Evolutionary conservation across 2,797 vertebrate species (phyloP).

Genomic region (Spheniscus humboldti): DNA sequence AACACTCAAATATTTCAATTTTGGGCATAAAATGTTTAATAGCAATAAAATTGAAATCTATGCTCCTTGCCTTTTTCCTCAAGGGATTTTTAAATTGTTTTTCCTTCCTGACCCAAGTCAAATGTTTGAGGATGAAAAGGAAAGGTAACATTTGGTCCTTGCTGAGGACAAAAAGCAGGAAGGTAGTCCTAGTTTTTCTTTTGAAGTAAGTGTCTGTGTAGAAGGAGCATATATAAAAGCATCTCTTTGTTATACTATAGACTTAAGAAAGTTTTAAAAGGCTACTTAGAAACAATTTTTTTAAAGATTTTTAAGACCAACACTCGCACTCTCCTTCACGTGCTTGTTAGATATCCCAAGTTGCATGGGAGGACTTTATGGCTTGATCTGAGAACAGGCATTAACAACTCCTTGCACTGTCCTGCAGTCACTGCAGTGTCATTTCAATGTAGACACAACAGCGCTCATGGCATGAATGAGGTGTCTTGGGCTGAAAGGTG

Average conservation of each 20-base stretch:
- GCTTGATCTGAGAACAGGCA: not conserved
- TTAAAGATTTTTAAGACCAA: not conserved
- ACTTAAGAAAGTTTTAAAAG: not conserved
- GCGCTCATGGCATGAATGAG: rapidly evolving
- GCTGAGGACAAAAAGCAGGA: not conserved
- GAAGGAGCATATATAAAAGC: not conserved
- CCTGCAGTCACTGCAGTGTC: not conserved
- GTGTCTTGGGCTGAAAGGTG: not conserved
- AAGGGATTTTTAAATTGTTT: not conserved
- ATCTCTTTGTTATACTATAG: not conserved
- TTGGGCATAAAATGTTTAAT: constrained; percentile 10
- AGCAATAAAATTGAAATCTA: constrained; percentile 22
- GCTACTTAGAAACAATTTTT: not conserved
- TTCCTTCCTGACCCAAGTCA: not conserved
- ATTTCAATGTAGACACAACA: not conserved
- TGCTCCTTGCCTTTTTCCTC: not conserved
- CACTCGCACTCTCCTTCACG: not conserved
- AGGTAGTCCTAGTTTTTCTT: not conserved
- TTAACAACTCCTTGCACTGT: not conserved
- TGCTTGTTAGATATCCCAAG: not conserved
- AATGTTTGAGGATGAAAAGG: not conserved
- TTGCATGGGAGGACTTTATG: not conserved
- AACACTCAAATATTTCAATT: constrained; percentile 36
- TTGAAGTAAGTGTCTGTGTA: not conserved
- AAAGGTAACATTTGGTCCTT: not conserved